These are phyloP conservation scores for Amaurobius ferox DNA, from an alignment of 2,888 invertebrate genomes.

Conservation along the genomic window DNA sequence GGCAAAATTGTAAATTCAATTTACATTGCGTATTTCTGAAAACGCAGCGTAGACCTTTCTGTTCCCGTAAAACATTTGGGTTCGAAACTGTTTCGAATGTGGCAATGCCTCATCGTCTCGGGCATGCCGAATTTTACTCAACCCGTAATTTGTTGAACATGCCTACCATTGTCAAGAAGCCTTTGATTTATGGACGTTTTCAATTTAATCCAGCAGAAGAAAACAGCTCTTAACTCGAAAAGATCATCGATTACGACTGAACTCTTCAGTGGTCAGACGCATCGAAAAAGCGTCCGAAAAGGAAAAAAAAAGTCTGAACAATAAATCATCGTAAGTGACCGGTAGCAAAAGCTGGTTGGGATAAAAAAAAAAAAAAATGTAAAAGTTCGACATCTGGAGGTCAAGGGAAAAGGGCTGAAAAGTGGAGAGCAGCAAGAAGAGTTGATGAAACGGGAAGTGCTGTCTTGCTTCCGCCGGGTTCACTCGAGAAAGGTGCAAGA, in stretches of 20 bases:
- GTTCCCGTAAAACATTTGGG: no score
- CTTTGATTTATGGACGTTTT: no score
- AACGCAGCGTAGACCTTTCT: no score
- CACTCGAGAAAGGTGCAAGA: slow-evolving; percentile 16
- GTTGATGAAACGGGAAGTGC: slow-evolving; percentile 16
- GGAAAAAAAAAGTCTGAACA: background rate
- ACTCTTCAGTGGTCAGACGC: background rate
- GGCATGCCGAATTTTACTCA: no score
- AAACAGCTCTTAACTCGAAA: no score
- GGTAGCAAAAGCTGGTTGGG: background rate
- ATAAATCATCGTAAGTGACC: background rate
- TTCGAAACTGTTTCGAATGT: no score
- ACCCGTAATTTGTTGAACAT: no score
- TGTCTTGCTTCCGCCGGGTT: background rate
- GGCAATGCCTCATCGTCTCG: no score
- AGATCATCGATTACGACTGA: background rate
- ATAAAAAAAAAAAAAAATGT: background rate
- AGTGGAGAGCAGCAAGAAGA: background rate
- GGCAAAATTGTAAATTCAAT: no score
- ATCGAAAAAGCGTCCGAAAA: background rate
- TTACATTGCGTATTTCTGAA: no score
- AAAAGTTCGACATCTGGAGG: background rate
- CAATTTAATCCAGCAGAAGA: no score
- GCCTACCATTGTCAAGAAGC: no score
- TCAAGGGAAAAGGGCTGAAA: background rate